Conservation (phyloP, 1,140 invertebrate genomes). For the Drosophila virilis region DNA sequence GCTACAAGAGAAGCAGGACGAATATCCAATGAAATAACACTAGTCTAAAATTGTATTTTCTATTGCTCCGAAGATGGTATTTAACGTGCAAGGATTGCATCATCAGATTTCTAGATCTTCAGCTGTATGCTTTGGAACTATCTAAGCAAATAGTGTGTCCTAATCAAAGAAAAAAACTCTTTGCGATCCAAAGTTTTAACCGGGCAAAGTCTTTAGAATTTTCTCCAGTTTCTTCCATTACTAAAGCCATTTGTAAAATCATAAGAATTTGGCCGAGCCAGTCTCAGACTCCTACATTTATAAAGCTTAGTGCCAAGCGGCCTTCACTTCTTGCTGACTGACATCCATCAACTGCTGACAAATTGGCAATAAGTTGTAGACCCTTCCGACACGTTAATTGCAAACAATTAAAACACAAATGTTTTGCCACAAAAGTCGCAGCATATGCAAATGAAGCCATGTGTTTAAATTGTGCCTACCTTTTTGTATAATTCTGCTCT, state of each 20-base stretch:
- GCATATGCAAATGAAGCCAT: slow-evolving; percentile 71
- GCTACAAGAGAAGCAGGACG: too few species aligned
- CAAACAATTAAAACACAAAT: slow-evolving; percentile 69
- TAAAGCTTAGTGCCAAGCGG: neutral
- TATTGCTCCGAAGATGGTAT: too few species aligned
- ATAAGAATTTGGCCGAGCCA: neutral
- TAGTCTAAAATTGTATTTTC: too few species aligned
- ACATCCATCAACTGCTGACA: slow-evolving; percentile 46
- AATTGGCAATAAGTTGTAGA: slow-evolving; percentile 45
- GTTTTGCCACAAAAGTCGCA: slow-evolving; percentile 70
- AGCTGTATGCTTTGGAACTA: too few species aligned
- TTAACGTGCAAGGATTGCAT: too few species aligned
- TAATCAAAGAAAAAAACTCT: too few species aligned
- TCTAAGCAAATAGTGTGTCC: too few species aligned
- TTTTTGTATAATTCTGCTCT: slow-evolving; percentile 39
- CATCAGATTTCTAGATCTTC: too few species aligned
- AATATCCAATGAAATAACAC: too few species aligned
- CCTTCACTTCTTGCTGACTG: neutral
- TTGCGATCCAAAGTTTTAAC: too few species aligned
- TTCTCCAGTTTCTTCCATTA: too few species aligned
- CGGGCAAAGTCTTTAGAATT: too few species aligned
- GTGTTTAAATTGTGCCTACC: slow-evolving; percentile 47
- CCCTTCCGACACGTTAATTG: slow-evolving; percentile 64
- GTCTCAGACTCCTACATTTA: neutral
- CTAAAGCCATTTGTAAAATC: neutral